phyloP scores from a whole-genome alignment of 64 coral and sea anemone species.

The Stichodactyla mertensii region DNA sequence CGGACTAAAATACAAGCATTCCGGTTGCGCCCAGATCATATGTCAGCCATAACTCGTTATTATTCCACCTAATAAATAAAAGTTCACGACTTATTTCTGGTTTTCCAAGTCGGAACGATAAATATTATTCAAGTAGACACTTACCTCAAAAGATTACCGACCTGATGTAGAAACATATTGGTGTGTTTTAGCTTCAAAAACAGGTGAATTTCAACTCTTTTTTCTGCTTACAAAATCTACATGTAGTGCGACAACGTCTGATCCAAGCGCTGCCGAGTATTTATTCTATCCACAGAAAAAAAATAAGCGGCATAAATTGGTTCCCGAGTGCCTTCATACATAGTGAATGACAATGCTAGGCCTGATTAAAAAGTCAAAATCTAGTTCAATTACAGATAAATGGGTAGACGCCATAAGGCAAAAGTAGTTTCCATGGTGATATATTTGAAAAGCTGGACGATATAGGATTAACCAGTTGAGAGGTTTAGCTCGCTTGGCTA shows the following conservation, averaged over 20 bases:
- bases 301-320: neutral
- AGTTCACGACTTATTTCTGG: neutral
- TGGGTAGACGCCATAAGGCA: neutral
- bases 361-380: slow-evolving; percentile 7
- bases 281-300: neutral
- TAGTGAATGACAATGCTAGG: neutral
- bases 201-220: neutral
- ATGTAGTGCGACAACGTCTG: neutral
- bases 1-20: no score
- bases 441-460: neutral
- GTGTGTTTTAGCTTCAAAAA: neutral
- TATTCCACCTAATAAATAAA: neutral
- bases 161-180: neutral
- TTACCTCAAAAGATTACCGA: neutral
- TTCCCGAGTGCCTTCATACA: slow-evolving; percentile 1
- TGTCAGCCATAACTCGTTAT: no score
- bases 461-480: neutral
- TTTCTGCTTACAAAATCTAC: neutral
- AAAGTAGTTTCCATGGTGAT: neutral
- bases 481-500: neutral
- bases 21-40: no score
- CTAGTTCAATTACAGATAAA: slow-evolving; percentile 7
- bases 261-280: neutral
- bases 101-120: neutral
- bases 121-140: neutral